Percentiles rank a stretch among this genome's conserved stretches.
phyloP scores from a whole-genome alignment of 2,113 vertebrate genomes.

The Myrmophylax atrothorax region DNA sequence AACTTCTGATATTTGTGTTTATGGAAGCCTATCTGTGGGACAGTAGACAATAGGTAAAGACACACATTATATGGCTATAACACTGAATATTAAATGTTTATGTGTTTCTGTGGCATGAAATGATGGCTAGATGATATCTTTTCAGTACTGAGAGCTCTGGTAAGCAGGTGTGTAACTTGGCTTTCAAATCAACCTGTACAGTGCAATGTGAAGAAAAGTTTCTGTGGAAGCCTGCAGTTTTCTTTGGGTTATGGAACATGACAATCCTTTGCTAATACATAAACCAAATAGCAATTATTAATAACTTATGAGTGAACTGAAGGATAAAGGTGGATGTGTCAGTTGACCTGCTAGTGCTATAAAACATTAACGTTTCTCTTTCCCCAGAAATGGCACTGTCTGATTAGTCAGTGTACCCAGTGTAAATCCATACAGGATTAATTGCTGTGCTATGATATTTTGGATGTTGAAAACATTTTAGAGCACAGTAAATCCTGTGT shows the following conservation, averaged over 20 bases:
- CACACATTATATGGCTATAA: background rate
- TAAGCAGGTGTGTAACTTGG: background rate
- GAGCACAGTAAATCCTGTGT: background rate
- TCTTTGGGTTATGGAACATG: background rate
- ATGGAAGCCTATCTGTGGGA: background rate
- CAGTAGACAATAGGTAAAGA: background rate
- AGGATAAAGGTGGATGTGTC: background rate
- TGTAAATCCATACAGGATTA: background rate
- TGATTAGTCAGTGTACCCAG: background rate
- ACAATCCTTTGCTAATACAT: background rate
- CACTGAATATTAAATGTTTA: background rate
- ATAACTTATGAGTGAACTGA: background rate
- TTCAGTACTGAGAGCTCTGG: background rate
- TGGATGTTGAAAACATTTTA: background rate
- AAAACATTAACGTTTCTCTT: background rate
- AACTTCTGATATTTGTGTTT: background rate
- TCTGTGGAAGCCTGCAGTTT: background rate
- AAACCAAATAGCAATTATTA: background rate
- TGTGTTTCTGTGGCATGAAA: background rate
- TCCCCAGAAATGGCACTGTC: background rate
- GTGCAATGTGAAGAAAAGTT: background rate
- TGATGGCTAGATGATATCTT: background rate
- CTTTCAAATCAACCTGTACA: background rate
- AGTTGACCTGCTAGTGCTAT: background rate
- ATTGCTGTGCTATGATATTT: background rate